phyloP scores from a whole-genome alignment of 2,888 invertebrate species.

The Drosophila gaucha region DNA sequence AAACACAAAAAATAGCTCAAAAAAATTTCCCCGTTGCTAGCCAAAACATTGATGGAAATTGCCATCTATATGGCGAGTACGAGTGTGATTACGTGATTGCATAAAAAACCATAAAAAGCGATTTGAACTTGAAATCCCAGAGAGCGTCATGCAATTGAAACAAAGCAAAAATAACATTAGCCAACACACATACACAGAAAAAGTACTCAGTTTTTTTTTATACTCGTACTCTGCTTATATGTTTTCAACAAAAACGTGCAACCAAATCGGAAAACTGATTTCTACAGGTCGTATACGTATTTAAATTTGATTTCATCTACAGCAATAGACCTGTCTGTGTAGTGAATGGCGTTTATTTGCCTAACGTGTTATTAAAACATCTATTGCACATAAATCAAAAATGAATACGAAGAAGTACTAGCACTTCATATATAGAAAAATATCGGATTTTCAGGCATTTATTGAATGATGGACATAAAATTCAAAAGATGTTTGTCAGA shows the following conservation, averaged over 20 bases:
- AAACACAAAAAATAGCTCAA: background rate
- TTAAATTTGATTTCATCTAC: background rate
- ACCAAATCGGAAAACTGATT: background rate
- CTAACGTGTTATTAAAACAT: too few species aligned
- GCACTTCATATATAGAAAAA: too few species aligned
- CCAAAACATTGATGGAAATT: conserved; percentile 28
- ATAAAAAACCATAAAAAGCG: conserved; percentile 63
- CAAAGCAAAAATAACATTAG: conserved; percentile 28
- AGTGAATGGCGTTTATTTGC: background rate
- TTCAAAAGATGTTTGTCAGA: too few species aligned
- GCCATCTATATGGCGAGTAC: conserved; percentile 9
- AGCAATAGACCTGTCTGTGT: background rate
- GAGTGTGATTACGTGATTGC: conserved; percentile 67
- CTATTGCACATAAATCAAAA: too few species aligned
- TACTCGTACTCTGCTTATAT: conserved; percentile 17
- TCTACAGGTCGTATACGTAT: conserved; percentile 2
- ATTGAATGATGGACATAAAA: too few species aligned
- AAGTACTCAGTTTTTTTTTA: background rate
- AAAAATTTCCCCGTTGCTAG: conserved; percentile 6
- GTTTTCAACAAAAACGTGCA: background rate
- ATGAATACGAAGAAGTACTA: too few species aligned
- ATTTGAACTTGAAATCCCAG: conserved; percentile 70
- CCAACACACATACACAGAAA: background rate
- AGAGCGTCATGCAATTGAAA: conserved; percentile 67
- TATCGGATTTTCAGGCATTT: too few species aligned